Evolutionary conservation across 2,113 vertebrate genomes (phyloP).

Genomic region (Microtus montanus): DNA sequence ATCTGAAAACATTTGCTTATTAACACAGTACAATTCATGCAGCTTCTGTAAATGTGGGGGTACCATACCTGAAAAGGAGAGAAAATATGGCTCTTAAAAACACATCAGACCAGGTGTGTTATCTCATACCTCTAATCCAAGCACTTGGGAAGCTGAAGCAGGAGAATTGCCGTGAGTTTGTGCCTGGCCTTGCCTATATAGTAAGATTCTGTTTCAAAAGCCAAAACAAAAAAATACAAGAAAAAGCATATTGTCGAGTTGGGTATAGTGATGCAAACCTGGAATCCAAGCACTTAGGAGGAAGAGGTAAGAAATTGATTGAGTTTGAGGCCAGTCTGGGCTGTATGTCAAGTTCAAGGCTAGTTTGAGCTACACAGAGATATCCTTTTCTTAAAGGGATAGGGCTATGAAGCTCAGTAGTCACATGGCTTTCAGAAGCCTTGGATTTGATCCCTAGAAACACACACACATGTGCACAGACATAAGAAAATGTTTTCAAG

Average conservation of each 20-base stretch:
- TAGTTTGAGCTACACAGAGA: neutral
- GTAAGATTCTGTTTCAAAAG: neutral
- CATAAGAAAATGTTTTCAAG: neutral
- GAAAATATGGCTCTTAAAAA: conserved; percentile 1
- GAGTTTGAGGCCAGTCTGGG: neutral
- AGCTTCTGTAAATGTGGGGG: neutral
- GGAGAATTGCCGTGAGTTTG: neutral
- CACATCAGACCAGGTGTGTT: neutral
- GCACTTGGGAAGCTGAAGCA: neutral
- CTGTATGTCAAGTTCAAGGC: neutral
- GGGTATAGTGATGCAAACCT: neutral
- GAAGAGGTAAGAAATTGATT: neutral
- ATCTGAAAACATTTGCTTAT: conserved; percentile 49
- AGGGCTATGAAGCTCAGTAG: neutral
- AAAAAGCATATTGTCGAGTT: neutral
- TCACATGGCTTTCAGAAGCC: neutral
- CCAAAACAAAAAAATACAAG: neutral
- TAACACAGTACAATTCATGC: neutral
- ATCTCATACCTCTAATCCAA: neutral
- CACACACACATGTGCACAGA: neutral
- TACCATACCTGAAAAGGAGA: conserved; percentile 2
- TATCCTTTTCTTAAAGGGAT: neutral
- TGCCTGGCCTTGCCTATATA: neutral
- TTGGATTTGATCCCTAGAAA: neutral
- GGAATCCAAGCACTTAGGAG: neutral